A percentile compares a stretch with the other conserved stretches of the same genome.
phyloP scores from a whole-genome alignment of 2,797 vertebrate species.

The Pelobates cultripes region DNA sequence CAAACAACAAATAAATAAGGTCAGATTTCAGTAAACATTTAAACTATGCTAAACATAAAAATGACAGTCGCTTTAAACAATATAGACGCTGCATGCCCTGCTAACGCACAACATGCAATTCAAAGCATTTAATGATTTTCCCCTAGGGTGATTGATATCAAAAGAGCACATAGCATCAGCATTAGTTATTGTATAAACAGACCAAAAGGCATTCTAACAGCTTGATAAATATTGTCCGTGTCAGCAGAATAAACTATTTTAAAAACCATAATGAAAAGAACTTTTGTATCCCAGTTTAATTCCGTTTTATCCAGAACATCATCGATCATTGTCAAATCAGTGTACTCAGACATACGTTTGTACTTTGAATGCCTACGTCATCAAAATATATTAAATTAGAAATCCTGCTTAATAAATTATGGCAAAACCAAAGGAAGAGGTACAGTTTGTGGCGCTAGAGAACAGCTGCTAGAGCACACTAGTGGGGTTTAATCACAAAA shows the following conservation, averaged over 20 bases:
- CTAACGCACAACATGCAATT: neutral
- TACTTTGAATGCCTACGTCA: too few relatives aligned
- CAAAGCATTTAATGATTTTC: neutral
- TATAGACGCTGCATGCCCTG: neutral
- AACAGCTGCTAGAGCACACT: too few relatives aligned
- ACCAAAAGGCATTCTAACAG: neutral
- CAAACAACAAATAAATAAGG: too few relatives aligned
- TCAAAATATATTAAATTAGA: too few relatives aligned
- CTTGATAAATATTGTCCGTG: neutral
- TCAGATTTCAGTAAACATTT: neutral
- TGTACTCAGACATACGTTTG: too few relatives aligned
- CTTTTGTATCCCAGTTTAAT: neutral
- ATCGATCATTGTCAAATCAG: neutral
- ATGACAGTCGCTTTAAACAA: neutral
- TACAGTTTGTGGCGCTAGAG: too few relatives aligned
- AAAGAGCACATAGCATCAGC: neutral
- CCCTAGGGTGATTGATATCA: neutral
- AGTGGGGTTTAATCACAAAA: too few relatives aligned
- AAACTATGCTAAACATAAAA: neutral
- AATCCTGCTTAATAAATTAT: too few relatives aligned
- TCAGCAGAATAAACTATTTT: neutral
- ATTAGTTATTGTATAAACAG: neutral
- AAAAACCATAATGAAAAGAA: neutral
- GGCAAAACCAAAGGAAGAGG: too few relatives aligned
- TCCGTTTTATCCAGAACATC: neutral